Conservation (phyloP, 2,888 invertebrate genomes). For the Seladonia tumulorum region DNA sequence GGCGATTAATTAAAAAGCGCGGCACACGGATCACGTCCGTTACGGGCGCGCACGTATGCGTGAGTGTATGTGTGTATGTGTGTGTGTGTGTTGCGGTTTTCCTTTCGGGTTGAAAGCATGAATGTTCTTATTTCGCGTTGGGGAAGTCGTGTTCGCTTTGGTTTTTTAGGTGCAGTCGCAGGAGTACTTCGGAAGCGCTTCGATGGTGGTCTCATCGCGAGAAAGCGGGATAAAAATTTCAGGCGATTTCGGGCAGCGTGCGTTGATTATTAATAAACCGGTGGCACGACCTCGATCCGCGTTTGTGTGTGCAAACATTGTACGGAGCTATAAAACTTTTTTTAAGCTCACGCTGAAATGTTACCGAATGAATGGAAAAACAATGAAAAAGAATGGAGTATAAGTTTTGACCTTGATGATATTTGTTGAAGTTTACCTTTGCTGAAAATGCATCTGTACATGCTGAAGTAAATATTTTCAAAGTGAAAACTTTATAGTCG, state of each 20-base stretch:
- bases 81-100: not conserved
- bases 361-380: not conserved
- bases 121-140: not conserved
- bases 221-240: slow-evolving; percentile 45
- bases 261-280: slow-evolving; percentile 45
- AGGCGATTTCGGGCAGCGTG: not conserved
- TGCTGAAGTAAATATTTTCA: not conserved
- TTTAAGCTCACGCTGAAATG: not conserved
- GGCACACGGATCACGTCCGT: slow-evolving; percentile 14
- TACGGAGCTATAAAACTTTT: not conserved
- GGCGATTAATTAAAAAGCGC: slow-evolving; percentile 19
- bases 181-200: slow-evolving; percentile 32
- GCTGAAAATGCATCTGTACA: not conserved
- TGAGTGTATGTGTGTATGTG: not conserved
- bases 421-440: not conserved
- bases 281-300: not conserved
- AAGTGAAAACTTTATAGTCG: not conserved
- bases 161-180: not conserved
- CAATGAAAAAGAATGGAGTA: not conserved
- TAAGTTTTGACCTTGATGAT: not conserved
- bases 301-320: slow-evolving; percentile 11
- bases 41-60: too few relatives aligned
- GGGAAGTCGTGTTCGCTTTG: not conserved
- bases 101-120: not conserved
- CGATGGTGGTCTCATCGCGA: slow-evolving; percentile 26